Evolutionary conservation across 2,797 vertebrate genomes (phyloP).

Genomic region (Darevskia nairensis): DNA sequence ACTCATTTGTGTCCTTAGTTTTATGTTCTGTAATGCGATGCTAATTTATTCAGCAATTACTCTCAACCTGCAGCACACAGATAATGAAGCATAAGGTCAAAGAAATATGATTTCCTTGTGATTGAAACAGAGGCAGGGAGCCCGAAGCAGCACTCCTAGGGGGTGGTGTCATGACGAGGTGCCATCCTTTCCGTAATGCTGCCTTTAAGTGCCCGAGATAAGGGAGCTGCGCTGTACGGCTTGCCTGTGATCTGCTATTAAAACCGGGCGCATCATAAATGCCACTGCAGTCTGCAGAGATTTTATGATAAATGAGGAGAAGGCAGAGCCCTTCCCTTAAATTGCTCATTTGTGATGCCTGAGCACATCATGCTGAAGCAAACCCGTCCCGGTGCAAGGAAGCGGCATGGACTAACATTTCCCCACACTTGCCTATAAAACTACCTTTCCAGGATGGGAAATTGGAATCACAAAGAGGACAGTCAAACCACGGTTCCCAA

Average conservation of each 20-base stretch:
- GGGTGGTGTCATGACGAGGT: not conserved
- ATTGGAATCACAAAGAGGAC: too few relatives aligned
- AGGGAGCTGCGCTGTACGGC: not conserved
- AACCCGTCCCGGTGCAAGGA: not conserved
- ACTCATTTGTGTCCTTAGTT: slow-evolving; percentile 74
- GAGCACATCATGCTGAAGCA: not conserved
- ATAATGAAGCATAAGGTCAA: slow-evolving; percentile 73
- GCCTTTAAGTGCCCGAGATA: slow-evolving; percentile 26
- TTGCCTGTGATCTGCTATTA: slow-evolving; percentile 27
- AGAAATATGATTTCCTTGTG: slow-evolving; percentile 52
- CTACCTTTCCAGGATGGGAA: not conserved
- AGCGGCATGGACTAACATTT: not conserved
- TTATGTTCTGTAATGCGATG: slow-evolving; percentile 70
- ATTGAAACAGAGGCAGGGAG: slow-evolving; percentile 48
- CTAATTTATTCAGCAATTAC: slow-evolving; percentile 76
- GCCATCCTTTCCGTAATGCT: not conserved
- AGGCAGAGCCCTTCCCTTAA: slow-evolving; percentile 36
- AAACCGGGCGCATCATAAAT: slow-evolving; percentile 22
- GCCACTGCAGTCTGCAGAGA: slow-evolving; percentile 3
- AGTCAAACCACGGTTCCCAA: too few relatives aligned
- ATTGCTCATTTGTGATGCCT: slow-evolving; percentile 38
- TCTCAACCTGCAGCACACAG: slow-evolving; percentile 72
- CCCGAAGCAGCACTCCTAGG: slow-evolving; percentile 28
- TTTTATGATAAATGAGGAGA: slow-evolving; percentile 35
- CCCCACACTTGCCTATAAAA: not conserved